These are phyloP conservation scores for Geopemphigus sp. DNA, from an alignment of 1,140 invertebrate genomes.

Conservation along the genomic window DNA sequence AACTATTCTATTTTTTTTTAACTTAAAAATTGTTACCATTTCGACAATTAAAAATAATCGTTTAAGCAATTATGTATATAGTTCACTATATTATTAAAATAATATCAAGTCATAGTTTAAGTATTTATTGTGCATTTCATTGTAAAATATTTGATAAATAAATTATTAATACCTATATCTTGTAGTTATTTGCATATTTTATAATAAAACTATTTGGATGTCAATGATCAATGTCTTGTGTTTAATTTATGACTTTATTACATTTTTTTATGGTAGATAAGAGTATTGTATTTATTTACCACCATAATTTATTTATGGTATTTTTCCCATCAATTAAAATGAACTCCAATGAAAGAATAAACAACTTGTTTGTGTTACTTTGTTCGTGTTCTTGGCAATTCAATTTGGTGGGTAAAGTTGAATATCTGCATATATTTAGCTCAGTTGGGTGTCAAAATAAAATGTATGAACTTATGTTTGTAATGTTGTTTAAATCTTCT, in stretches of 20 bases:
- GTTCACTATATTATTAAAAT: too few relatives aligned
- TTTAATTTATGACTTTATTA: neutral
- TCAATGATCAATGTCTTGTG: neutral
- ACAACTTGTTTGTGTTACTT: conserved; percentile 1
- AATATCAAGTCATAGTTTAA: too few relatives aligned
- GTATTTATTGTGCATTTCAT: too few relatives aligned
- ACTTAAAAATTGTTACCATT: too few relatives aligned
- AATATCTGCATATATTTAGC: conserved; percentile 4
- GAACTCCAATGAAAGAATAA: neutral
- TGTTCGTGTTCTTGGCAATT: neutral
- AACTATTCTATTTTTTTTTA: too few relatives aligned
- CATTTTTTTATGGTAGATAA: neutral
- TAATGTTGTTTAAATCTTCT: neutral
- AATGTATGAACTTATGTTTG: neutral
- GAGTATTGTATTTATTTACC: too few relatives aligned
- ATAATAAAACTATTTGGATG: too few relatives aligned
- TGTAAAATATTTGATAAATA: neutral
- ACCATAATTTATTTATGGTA: neutral
- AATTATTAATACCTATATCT: neutral
- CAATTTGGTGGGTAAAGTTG: neutral
- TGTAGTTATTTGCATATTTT: neutral
- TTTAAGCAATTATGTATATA: too few relatives aligned
- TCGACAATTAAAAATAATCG: too few relatives aligned
- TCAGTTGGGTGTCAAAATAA: neutral
- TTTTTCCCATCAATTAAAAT: conserved; percentile 6